Evolutionary conservation across 30 jellyfish, hydroid and myxozoan species (phyloP), one percentile per base, ranked within the genome.

Genomic region (Cassiopea andromeda): DNA sequence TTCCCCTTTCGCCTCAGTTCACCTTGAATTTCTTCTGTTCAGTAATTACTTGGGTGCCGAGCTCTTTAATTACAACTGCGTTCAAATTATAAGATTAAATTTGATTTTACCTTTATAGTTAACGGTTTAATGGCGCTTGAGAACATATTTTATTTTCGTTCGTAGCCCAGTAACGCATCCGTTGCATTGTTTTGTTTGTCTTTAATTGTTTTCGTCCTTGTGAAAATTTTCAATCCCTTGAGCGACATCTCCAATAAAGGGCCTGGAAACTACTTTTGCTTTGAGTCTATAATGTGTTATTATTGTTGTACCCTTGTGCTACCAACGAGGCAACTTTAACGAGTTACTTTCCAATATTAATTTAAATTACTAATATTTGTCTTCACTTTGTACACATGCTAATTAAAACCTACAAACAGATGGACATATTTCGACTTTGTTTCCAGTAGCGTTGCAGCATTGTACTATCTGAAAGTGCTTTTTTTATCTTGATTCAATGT

Each of bases 281-380:
- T 8, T 60, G 7, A 46, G 0, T 60, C 3, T 13, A 7, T 19
- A 44, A 80, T 17, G 88, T 80, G 88, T 60, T 45, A 60, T 12
- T 43, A 67, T 81, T 64, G 81, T 81, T 47, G 70, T 46, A 58
- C 73, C 90, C 60, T 38, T 64, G 71, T 1, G 90, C 67, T 74
- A 13, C 46, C 43, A 81, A 81, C 67, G 90, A 73, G 90, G 13
- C 73, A 60, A 9, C 12, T 67, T 46, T 71, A 38, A 49, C 85
- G 47, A 80, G 46, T 84, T 84, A 70, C 38, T 14, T 16, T 19
- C 10, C 79, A 70, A 70, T 2, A 38, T 18, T n/a, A 54, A 54
- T 43, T 43, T 15, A 70, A 14, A 4, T 70, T 54, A 10, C 64
- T 10, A 54, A 54, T 54, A 54, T 10, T 54, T 54, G 7, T 17